These are phyloP conservation scores for Phrynocephalus versicolor DNA, from an alignment of 2,113 vertebrate species.

Conservation along the genomic window DNA sequence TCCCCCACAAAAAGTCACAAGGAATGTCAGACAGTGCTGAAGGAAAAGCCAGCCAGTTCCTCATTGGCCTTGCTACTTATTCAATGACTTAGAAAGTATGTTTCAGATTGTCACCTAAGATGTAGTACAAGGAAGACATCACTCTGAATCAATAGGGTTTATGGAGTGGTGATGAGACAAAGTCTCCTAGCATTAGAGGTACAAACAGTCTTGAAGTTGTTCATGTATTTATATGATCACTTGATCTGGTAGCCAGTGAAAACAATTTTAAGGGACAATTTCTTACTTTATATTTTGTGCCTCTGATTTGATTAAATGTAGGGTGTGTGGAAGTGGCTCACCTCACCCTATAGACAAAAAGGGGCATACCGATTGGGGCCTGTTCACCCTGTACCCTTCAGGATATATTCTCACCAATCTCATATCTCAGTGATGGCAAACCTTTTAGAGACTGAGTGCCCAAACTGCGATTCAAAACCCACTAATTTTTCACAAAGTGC, in stretches of 20 bases:
- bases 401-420: too few relatives aligned
- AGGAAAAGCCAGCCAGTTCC: neutral
- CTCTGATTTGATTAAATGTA: neutral
- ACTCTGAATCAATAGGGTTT: neutral
- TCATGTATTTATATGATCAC: neutral
- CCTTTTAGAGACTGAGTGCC: too few relatives aligned
- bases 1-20: slow-evolving; percentile 14
- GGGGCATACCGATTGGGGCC: too few relatives aligned
- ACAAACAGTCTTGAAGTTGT: neutral
- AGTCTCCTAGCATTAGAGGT: neutral
- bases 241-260: neutral
- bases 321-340: too few relatives aligned
- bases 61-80: neutral
- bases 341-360: too few relatives aligned
- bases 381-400: too few relatives aligned
- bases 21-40: neutral
- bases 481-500: too few relatives aligned
- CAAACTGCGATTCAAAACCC: too few relatives aligned
- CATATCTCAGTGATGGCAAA: too few relatives aligned
- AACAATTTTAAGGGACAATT: neutral
- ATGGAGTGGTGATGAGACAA: neutral
- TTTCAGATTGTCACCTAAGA: neutral
- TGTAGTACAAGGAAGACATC: neutral
- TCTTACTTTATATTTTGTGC: neutral
- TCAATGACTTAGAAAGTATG: slow-evolving; percentile 1